Conservation (phyloP, 2,797 vertebrate species). For the Gorsachius magnificus region DNA sequence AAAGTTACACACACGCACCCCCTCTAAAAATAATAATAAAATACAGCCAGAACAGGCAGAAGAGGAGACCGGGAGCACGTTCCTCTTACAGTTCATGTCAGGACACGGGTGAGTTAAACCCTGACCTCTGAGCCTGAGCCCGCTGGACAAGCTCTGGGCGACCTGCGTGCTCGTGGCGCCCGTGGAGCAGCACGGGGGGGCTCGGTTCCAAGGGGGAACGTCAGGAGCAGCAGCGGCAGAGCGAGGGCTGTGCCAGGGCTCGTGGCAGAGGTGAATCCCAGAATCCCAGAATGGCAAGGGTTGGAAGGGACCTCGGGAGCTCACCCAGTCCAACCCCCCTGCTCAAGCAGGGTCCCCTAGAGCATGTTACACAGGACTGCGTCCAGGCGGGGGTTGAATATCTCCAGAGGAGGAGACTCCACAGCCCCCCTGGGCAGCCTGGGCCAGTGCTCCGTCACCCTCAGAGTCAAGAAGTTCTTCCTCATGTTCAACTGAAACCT, state of each 20-base stretch:
- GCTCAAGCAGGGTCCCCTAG: too few species aligned
- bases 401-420: too few species aligned
- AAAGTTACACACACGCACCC: background rate
- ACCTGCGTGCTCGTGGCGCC: background rate
- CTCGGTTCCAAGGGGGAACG: background rate
- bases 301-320: too few species aligned
- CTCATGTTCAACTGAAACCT: too few species aligned
- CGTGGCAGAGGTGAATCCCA: background rate
- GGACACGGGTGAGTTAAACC: background rate
- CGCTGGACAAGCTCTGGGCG: background rate
- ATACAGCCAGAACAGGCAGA: background rate
- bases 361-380: too few species aligned
- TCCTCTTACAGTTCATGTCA: background rate
- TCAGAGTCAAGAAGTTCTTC: too few species aligned
- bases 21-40: background rate
- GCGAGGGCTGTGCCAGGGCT: background rate
- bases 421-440: too few species aligned
- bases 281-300: too few species aligned
- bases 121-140: background rate
- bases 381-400: too few species aligned
- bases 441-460: too few species aligned
- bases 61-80: background rate
- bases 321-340: too few species aligned
- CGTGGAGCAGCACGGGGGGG: background rate
- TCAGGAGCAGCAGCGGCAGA: background rate